phyloP scores from a whole-genome alignment of 2,113 vertebrate species.

The Oryzias javanicus region DNA sequence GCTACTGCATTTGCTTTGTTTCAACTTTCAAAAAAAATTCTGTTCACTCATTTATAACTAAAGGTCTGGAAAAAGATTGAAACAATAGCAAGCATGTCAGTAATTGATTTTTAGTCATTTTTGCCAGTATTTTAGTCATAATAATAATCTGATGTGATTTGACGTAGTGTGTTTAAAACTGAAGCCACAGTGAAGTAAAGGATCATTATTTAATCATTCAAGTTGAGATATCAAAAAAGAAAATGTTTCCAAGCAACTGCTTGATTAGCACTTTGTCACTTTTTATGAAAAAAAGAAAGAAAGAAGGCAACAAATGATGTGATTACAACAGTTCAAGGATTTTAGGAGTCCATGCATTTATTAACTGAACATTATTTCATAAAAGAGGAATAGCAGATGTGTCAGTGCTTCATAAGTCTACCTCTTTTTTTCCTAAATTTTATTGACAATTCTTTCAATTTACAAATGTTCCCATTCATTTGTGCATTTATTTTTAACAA shows the following conservation, averaged over 20 bases:
- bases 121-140: too few species aligned
- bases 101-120: too few species aligned
- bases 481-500: too few species aligned
- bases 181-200: background rate
- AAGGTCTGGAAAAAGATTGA: too few species aligned
- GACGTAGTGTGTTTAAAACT: background rate
- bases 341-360: background rate
- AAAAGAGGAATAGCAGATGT: background rate
- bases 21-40: background rate
- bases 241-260: constrained; percentile 23
- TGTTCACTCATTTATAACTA: too few species aligned
- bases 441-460: too few species aligned
- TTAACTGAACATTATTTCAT: background rate
- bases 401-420: background rate
- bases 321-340: background rate
- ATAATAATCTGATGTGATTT: too few species aligned
- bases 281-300: background rate
- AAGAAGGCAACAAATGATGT: background rate
- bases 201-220: background rate
- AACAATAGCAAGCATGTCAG: too few species aligned
- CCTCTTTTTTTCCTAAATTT: too few species aligned
- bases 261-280: background rate
- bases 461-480: too few species aligned
- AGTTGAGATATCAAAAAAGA: too few species aligned
- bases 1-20: background rate